phyloP scores from a whole-genome alignment of 2,113 vertebrate species.

The Xiphophorus maculatus region DNA sequence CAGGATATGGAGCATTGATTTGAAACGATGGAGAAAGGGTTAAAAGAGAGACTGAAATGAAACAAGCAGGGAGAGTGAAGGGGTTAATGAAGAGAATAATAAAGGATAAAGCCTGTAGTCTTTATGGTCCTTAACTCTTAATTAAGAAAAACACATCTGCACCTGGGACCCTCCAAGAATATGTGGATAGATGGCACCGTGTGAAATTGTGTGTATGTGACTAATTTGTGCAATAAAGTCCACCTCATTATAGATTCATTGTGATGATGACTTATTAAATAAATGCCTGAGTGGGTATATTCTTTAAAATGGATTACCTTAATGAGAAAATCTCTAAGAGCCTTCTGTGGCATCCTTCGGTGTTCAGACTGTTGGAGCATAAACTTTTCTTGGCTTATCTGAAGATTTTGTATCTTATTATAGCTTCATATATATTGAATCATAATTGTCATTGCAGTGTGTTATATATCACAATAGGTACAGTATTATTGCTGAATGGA shows the following conservation, averaged over 20 bases:
- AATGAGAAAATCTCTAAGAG: conserved; percentile 22
- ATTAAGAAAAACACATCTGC: conserved; percentile 67
- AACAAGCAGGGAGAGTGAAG: conserved; percentile 52
- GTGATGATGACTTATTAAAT: conserved; percentile 65
- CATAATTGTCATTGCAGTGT: background rate
- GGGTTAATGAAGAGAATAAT: conserved; percentile 67
- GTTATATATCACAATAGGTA: background rate
- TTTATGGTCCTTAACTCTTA: conserved; percentile 66
- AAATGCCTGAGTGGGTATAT: conserved; percentile 47
- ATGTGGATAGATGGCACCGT: conserved; percentile 38
- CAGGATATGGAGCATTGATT: conserved; percentile 46
- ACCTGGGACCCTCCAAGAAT: conserved; percentile 67
- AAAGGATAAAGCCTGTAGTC: conserved; percentile 56
- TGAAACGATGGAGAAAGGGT: conserved; percentile 42
- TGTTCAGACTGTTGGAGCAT: background rate
- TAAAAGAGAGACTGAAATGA: conserved; percentile 54
- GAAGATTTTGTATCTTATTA: background rate
- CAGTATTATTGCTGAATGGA: background rate
- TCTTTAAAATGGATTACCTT: conserved; percentile 11
- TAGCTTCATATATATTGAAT: background rate
- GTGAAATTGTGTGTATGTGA: conserved; percentile 30
- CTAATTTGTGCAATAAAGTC: conserved; percentile 64
- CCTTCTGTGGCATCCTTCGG: background rate
- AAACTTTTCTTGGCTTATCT: background rate
- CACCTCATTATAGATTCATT: conserved; percentile 56